phyloP scores from a whole-genome alignment of 2,113 vertebrate species.

The Plestiodon gilberti region DNA sequence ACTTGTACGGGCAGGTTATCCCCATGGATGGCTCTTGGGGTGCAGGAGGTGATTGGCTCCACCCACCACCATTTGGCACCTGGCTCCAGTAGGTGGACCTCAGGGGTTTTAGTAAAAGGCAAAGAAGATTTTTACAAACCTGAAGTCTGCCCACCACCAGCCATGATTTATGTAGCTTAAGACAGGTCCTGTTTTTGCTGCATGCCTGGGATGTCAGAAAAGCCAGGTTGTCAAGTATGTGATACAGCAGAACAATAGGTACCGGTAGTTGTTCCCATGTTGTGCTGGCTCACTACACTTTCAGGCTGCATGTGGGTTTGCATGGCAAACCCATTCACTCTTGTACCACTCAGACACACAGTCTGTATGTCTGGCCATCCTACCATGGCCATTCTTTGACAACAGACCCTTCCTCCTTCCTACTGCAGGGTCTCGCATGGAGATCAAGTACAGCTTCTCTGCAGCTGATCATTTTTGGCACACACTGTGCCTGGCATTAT shows the following conservation, averaged over 20 bases:
- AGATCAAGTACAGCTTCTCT: accelerated
- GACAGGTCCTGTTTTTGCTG: background rate
- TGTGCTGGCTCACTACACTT: no score
- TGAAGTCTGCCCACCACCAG: background rate
- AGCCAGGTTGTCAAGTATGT: background rate
- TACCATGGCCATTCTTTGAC: background rate
- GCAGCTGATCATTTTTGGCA: background rate
- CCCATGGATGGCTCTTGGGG: no score
- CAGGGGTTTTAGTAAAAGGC: no score
- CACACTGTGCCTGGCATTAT: background rate
- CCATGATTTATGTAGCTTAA: background rate
- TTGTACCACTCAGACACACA: background rate
- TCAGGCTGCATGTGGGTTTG: no score
- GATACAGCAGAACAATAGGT: background rate
- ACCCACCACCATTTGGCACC: no score
- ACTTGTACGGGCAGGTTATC: no score
- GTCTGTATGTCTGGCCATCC: background rate
- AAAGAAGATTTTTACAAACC: no score
- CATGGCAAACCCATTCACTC: no score
- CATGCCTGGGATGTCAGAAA: background rate
- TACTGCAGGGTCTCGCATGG: background rate
- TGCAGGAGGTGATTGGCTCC: no score
- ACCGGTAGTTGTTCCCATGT: no score
- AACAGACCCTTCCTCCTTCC: background rate
- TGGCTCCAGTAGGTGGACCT: no score